Evolutionary conservation across 2,113 vertebrate species (phyloP).

Genomic region (Fulica atra): DNA sequence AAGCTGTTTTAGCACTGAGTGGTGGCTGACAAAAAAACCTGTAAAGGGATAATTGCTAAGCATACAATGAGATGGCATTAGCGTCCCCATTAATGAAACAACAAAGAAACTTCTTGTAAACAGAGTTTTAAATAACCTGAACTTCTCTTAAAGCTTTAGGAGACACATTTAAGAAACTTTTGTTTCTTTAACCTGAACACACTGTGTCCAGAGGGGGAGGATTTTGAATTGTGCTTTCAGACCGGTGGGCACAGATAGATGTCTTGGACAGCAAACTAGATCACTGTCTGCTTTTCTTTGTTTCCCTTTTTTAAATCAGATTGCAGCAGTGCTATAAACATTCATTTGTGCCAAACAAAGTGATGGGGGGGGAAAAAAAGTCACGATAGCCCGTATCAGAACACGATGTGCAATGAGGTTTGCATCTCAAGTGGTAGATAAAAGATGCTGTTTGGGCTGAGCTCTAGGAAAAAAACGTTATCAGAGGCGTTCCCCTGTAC

Average conservation of each 20-base stretch:
- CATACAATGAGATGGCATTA: neutral
- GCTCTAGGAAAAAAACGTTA: neutral
- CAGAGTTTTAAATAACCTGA: neutral
- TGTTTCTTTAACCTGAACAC: neutral
- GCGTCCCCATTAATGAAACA: neutral
- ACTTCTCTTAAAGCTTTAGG: neutral
- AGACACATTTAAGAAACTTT: neutral
- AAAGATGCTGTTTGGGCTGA: neutral
- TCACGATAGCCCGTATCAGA: fast-evolving
- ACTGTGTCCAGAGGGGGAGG: neutral
- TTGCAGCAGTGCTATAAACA: neutral
- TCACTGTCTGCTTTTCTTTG: neutral
- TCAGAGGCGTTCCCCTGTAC: neutral
- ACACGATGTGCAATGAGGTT: neutral
- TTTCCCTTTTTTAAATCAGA: neutral
- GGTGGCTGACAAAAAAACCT: neutral
- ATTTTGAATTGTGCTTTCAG: neutral
- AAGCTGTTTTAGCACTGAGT: neutral
- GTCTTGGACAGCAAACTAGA: neutral
- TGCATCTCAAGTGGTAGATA: neutral
- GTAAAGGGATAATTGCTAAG: neutral
- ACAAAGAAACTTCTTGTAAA: neutral
- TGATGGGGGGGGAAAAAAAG: too few relatives aligned
- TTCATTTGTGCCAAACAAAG: neutral
- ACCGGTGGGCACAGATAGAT: neutral